Base-by-base conservation (phyloP, 1,140 invertebrate species). In the Triops longicaudatus region DNA sequence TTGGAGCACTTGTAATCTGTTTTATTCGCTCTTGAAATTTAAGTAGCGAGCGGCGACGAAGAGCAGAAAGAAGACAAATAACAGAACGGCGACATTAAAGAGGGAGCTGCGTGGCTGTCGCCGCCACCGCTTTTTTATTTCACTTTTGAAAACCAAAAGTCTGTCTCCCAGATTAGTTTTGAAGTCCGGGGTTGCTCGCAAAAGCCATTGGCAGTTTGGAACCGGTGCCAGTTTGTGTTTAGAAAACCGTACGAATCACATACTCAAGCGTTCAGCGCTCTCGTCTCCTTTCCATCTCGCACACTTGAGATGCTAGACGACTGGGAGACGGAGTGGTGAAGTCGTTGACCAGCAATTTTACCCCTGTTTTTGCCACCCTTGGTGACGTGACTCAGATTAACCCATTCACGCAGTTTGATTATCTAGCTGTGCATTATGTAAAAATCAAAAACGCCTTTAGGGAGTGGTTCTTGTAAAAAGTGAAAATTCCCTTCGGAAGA, bases 211-310 rank as follows among this genome's bases (percentile, higher is more conserved):
- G 10, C 50, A 37, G 31, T 37, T 37, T 37, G 50, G 50, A 22
- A 63, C 17, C 50, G 50, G 14, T 63, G 50, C 50, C 50, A 63
- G 22, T 37, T 37, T 63, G 50, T 22, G 17, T 63, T 63, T 17
- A 63, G 50, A 63, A 63, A 37, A 37, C 31, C 31, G 31, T 37
- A 37, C 2, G 31, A 37, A 22, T 63, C 50, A 63, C 50, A 63
- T 63, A 63, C 50, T 63, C 14, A 17, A 63, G 50, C 50, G 50
- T 63, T 63, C 50, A 63, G 50, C 50, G 50, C 50, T 63, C 50
- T 63, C 50, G 31, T 37, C 31, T 37, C 31, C 31, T 7, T 2
- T 37, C 31, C 31, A 37, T 37, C 31, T 37, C 31, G 2, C 50
- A 17, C 50, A 63, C 50, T 63, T 63, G 50, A 63, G 50, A 63